Percentiles rank a stretch among this genome's conserved stretches.
Evolutionary conservation across 2,113 vertebrate genomes (phyloP).

Genomic region (Peucedramus taeniatus): DNA sequence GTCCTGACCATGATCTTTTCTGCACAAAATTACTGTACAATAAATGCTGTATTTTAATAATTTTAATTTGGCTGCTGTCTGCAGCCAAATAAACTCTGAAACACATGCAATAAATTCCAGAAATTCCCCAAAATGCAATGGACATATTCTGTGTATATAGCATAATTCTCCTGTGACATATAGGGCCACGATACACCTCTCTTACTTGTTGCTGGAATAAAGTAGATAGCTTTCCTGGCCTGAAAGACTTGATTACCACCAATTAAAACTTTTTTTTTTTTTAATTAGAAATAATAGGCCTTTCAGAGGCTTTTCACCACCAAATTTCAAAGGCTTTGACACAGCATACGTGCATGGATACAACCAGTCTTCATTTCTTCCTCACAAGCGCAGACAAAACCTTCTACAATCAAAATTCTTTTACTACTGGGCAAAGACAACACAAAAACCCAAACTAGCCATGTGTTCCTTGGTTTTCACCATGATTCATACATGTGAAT

Average conservation of each 20-base stretch:
- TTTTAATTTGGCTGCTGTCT: not conserved
- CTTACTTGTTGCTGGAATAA: not conserved
- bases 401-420: not conserved
- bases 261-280: not conserved
- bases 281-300: not conserved
- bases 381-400: not conserved
- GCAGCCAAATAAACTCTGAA: not conserved
- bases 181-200: not conserved
- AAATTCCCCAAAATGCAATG: not conserved
- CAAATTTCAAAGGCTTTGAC: not conserved
- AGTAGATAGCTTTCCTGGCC: not conserved
- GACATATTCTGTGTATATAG: not conserved
- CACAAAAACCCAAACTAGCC: not conserved
- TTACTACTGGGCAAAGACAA: not conserved
- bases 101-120: not conserved
- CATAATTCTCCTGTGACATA: not conserved
- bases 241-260: not conserved
- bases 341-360: not conserved
- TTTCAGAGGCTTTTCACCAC: not conserved
- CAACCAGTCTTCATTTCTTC: not conserved
- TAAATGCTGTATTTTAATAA: not conserved
- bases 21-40: not conserved
- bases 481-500: too few species aligned
- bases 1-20: not conserved
- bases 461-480: not conserved